phyloP scores from a whole-genome alignment of 2,797 vertebrate genomes.

The Clamator glandarius region DNA sequence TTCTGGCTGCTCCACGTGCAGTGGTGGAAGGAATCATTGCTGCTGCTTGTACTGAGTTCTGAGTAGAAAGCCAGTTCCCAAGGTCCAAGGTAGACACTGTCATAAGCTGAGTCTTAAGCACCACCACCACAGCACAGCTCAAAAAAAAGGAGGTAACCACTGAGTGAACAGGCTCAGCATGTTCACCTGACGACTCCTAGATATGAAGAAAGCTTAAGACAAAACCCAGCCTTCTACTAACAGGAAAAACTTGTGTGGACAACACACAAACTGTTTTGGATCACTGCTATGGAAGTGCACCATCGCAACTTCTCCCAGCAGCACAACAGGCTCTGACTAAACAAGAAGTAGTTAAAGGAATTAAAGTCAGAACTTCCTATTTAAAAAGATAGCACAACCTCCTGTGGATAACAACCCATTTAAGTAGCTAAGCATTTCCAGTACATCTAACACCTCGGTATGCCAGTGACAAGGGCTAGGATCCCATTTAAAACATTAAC shows the following conservation, averaged over 20 bases:
- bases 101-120: not conserved
- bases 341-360: not conserved
- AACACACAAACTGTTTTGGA: not conserved
- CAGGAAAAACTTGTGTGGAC: not conserved
- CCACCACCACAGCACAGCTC: not conserved
- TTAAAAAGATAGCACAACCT: not conserved
- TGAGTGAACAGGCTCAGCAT: not conserved
- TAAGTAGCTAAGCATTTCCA: not conserved
- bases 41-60: not conserved
- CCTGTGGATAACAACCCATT: not conserved
- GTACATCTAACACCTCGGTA: not conserved
- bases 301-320: not conserved
- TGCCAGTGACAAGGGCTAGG: not conserved
- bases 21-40: fast-evolving
- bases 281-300: not conserved
- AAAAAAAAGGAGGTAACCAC: not conserved
- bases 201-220: not conserved
- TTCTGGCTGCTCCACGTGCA: not conserved
- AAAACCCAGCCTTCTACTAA: not conserved
- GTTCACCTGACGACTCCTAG: not conserved
- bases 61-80: not conserved
- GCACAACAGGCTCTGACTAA: not conserved
- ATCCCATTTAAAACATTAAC: not conserved
- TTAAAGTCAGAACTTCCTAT: not conserved
- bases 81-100: not conserved